Evolutionary conservation across 1,140 invertebrate genomes (phyloP).

Genomic region (Neelides sp.): DNA sequence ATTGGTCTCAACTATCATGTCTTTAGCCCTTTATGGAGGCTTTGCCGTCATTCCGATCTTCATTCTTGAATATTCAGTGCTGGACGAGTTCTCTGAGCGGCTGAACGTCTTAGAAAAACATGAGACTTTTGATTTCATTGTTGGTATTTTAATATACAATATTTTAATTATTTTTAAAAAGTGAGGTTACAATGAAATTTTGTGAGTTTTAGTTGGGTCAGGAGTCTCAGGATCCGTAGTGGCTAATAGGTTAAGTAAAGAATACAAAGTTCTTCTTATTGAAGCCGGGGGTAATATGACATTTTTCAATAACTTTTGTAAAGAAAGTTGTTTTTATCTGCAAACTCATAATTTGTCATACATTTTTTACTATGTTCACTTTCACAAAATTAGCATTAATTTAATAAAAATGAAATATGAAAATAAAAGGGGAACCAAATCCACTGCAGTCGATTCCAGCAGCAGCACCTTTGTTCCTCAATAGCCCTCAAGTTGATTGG

Average conservation of each 20-base stretch:
- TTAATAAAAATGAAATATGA: neutral
- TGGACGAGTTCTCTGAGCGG: constrained; percentile 12
- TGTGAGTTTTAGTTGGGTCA: neutral
- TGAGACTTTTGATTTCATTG: constrained; percentile 27
- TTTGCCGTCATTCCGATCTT: constrained; percentile 8
- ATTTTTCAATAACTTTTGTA: neutral
- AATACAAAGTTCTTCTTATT: neutral
- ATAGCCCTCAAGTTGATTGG: constrained; percentile 24
- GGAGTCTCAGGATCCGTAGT: neutral
- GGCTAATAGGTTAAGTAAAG: neutral
- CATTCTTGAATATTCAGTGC: constrained; percentile 9
- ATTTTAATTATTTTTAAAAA: too few relatives aligned
- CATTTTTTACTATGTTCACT: neutral
- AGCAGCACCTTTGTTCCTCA: constrained; percentile 15
- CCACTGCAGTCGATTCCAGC: constrained; percentile 20
- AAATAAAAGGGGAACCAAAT: constrained; percentile 19
- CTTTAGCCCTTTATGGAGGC: constrained; percentile 7
- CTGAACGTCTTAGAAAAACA: constrained; percentile 1
- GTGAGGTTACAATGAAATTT: too few relatives aligned
- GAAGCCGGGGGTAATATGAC: neutral
- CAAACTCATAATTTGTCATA: constrained; percentile 19
- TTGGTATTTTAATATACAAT: constrained; percentile 18
- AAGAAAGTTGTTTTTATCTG: constrained; percentile 9
- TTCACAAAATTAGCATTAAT: neutral
- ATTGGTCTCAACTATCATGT: too few relatives aligned